Evolutionary conservation across 1,140 invertebrate genomes (phyloP).

Genomic region (Drosophila funebris): DNA sequence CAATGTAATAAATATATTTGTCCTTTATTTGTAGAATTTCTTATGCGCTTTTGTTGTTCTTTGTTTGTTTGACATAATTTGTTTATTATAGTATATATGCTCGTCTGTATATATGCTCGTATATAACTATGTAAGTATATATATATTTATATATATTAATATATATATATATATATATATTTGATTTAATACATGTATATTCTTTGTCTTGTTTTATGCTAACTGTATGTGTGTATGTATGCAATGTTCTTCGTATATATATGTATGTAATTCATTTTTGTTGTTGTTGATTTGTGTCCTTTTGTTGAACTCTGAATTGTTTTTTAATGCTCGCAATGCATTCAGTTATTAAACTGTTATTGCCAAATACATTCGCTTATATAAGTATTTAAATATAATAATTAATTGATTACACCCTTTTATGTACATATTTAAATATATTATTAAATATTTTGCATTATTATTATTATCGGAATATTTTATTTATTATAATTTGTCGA

Average conservation of each 20-base stretch:
- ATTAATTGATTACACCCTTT: slow-evolving; percentile 23
- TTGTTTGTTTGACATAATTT: slow-evolving; percentile 20
- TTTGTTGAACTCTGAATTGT: slow-evolving; percentile 16
- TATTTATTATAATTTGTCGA: slow-evolving; percentile 13
- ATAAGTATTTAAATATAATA: slow-evolving; percentile 10
- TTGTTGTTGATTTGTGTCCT: slow-evolving; percentile 3
- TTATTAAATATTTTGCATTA: background rate
- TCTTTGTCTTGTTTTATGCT: slow-evolving; percentile 8
- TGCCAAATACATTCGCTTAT: slow-evolving; percentile 29
- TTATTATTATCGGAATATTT: background rate
- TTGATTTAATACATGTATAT: slow-evolving; percentile 52
- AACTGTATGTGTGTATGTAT: slow-evolving; percentile 7
- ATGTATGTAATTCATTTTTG: background rate
- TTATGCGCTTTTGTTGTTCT: slow-evolving; percentile 29
- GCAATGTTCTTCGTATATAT: background rate
- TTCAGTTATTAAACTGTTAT: slow-evolving; percentile 22
- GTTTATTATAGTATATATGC: slow-evolving; percentile 42
- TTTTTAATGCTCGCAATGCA: slow-evolving; percentile 9
- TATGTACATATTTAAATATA: slow-evolving; percentile 31
- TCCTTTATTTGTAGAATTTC: slow-evolving; percentile 78
- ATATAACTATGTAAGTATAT: slow-evolving; percentile 58
- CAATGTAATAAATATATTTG: slow-evolving; percentile 80
- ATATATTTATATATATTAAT: slow-evolving; percentile 48
- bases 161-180: slow-evolving; percentile 45
- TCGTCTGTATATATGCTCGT: slow-evolving; percentile 55